Conservation (phyloP, 2,113 vertebrate species). For the Mungos mungo region DNA sequence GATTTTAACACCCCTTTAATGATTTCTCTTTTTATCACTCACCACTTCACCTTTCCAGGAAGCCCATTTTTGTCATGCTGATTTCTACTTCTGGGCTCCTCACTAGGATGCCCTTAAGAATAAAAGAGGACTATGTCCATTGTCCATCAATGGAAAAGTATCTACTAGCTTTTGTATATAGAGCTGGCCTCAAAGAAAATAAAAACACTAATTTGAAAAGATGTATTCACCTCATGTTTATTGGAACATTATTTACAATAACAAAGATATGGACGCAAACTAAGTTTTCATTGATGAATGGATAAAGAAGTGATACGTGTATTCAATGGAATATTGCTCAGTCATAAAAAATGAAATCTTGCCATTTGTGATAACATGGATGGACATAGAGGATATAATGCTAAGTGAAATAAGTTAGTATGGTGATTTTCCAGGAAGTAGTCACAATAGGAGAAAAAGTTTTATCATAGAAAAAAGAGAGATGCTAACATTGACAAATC, state of each 20-base stretch:
- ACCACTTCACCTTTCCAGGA: background rate
- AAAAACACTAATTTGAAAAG: too few species aligned
- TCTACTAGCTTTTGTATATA: background rate
- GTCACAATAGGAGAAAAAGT: background rate
- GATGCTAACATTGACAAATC: background rate
- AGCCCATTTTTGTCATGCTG: background rate
- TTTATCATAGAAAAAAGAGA: background rate
- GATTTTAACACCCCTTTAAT: background rate
- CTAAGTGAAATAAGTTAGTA: too few species aligned
- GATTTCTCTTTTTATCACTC: background rate
- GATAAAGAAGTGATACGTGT: too few species aligned
- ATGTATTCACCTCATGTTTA: too few species aligned
- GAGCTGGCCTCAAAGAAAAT: background rate
- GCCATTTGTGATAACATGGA: too few species aligned
- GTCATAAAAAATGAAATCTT: too few species aligned
- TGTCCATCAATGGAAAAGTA: background rate
- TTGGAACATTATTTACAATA: too few species aligned
- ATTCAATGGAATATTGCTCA: too few species aligned
- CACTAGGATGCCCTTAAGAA: background rate
- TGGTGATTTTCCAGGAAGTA: constrained; percentile 46
- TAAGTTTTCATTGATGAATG: too few species aligned
- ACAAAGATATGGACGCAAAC: too few species aligned
- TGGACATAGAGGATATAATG: too few species aligned
- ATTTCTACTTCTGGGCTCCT: background rate
- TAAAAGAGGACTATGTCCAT: background rate